Base-by-base conservation (phyloP, 1,140 invertebrate genomes). In the Helicoverpa armigera region DNA sequence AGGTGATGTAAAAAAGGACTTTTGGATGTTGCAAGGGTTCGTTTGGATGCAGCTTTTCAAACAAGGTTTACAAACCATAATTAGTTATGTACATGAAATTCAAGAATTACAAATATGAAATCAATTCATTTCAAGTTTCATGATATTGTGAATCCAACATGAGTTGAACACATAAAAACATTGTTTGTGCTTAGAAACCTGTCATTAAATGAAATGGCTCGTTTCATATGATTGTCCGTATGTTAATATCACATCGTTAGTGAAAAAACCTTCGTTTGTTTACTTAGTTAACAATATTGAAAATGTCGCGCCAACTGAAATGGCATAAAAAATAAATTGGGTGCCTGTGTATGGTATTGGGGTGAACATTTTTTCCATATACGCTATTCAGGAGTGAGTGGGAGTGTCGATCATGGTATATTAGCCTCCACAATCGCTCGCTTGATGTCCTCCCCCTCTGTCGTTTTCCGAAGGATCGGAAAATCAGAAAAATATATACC, bases 281-380 rank as follows among this genome's bases (percentile, higher is more conserved):
- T 72, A 72, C 50, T 31, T 29, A 53, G 13, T 51, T 18, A 2
- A 3, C 67, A 58, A 31, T 60, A 58, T 13, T 16, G 72, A 74
- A 60, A 31, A 29, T 13, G 16, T 18, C 63, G 72, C 14, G 69
- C 54, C 56, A 74, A 48, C 7, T 60, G 72, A 60, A 74, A 74
- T 74, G 54, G 72, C 72, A 60, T 50, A 74, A 74, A 73, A 74
- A 60, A 74, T 74, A 74, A 74, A 74, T 74, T 74, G 56, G 72
- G 18, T 72, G 23, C 69, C 69, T 54, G 69, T 74, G 48, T 60
- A 58, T 74, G 31, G 31, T 56, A 74, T 74, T 58, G 54, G 56
- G 72, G 54, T 74, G 54, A 60, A 74, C 35, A 74, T 74, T 60
- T 74, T 74, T 48, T 74, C 54, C 72, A 74, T 74, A 74, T 48